A percentile compares a stretch with the other conserved stretches of the same genome.
phyloP scores from a whole-genome alignment of 2,113 vertebrate genomes.

The Apistogramma diplotaenia region DNA sequence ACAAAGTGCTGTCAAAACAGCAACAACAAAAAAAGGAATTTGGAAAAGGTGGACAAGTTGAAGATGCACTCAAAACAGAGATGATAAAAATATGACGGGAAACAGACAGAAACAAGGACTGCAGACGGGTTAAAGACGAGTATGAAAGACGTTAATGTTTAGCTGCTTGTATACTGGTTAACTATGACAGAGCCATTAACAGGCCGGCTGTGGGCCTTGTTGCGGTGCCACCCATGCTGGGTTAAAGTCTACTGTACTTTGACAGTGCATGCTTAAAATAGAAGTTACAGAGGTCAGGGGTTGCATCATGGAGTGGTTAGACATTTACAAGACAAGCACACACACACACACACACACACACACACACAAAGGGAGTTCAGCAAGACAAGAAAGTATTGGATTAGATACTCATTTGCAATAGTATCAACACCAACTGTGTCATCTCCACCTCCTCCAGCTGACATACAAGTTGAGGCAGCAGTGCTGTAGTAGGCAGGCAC shows the following conservation, averaged over 20 bases:
- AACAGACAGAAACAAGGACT: background rate
- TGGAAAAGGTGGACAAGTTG: background rate
- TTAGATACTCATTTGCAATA: too few relatives aligned
- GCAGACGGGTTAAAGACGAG: background rate
- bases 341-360: too few relatives aligned
- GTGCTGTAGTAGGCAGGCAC: too few relatives aligned
- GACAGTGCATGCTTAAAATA: too few relatives aligned
- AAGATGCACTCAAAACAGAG: background rate
- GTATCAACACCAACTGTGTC: too few relatives aligned
- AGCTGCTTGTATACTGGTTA: slow-evolving; percentile 53
- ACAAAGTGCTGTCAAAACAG: background rate
- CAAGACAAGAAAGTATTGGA: too few relatives aligned
- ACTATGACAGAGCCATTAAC: slow-evolving; percentile 39
- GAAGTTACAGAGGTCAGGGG: too few relatives aligned
- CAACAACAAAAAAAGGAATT: background rate
- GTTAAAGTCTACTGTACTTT: slow-evolving; percentile 22
- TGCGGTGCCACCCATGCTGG: background rate
- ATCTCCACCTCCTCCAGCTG: too few relatives aligned
- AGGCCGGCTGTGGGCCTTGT: background rate
- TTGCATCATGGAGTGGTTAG: too few relatives aligned
- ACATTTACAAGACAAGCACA: too few relatives aligned
- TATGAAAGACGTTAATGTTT: slow-evolving; percentile 57
- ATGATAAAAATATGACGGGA: slow-evolving; percentile 25
- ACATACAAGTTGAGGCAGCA: too few relatives aligned
- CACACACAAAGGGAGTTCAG: too few relatives aligned